Evolutionary conservation across 1,140 invertebrate species (phyloP).

Genomic region (Drosophila ogumai): DNA sequence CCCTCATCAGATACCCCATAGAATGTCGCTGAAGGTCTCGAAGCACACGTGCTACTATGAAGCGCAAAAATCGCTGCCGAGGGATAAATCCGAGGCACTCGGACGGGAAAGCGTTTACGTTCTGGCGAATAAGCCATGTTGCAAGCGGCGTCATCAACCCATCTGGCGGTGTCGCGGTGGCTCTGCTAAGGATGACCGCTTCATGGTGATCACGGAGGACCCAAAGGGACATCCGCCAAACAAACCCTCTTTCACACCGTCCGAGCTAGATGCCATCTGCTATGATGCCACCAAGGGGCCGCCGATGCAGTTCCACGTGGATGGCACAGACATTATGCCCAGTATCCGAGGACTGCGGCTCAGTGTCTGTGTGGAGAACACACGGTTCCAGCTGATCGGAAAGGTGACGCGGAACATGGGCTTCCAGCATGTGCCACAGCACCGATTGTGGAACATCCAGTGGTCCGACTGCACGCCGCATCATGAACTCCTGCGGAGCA

Average conservation of each 20-base stretch:
- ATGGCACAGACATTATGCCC: conserved; percentile 33
- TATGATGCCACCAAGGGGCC: conserved; percentile 44
- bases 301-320: conserved; percentile 6
- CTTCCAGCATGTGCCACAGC: conserved; percentile 64
- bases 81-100: background rate
- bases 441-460: conserved; percentile 91
- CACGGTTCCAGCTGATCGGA: conserved; percentile 52
- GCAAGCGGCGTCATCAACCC: conserved; percentile 12
- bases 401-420: conserved; percentile 56
- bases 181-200: conserved; percentile 8
- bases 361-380: conserved; percentile 69
- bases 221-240: background rate
- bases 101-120: conserved; percentile 49
- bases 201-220: conserved; percentile 49
- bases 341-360: conserved; percentile 48
- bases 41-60: conserved; percentile 37
- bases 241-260: background rate
- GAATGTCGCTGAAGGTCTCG: conserved; percentile 27
- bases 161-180: conserved; percentile 18
- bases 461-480: conserved; percentile 94
- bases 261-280: conserved; percentile 45
- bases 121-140: background rate
- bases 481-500: conserved; percentile 92
- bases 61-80: conserved; percentile 31
- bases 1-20: conserved; percentile 36